phyloP scores from a whole-genome alignment of 2,888 invertebrate genomes.

The Bombylius discolor region DNA sequence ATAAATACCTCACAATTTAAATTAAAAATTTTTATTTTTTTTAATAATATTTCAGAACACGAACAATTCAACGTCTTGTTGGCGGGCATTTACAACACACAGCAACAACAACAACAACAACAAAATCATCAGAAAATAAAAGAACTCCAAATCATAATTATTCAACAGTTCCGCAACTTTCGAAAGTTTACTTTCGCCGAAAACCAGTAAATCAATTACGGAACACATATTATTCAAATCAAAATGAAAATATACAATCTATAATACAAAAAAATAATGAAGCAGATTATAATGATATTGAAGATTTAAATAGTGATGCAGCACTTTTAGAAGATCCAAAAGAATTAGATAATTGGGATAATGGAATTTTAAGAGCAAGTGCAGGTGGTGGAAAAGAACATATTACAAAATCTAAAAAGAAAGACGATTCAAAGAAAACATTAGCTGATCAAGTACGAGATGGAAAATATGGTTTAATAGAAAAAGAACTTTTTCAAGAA shows the following conservation, averaged over 20 bases:
- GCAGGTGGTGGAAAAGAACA: slow-evolving; percentile 52
- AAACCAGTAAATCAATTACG: slow-evolving; percentile 17
- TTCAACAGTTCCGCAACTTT: slow-evolving; percentile 17
- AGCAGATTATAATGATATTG: neutral
- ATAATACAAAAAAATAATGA: neutral
- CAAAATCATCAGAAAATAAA: no score
- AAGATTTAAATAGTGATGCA: slow-evolving; percentile 23
- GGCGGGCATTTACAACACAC: slow-evolving; percentile 49
- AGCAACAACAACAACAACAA: slow-evolving; percentile 4
- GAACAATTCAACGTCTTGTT: slow-evolving; percentile 52
- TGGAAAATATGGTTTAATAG: slow-evolving; percentile 79
- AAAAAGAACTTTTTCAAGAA: slow-evolving; percentile 64
- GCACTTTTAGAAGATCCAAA: slow-evolving; percentile 31
- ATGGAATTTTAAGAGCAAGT: slow-evolving; percentile 53
- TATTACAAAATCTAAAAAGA: slow-evolving; percentile 31
- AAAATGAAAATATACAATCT: no score
- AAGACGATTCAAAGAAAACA: slow-evolving; percentile 68
- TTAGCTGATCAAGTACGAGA: slow-evolving; percentile 81
- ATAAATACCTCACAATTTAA: no score
- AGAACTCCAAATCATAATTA: no score
- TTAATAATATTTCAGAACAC: slow-evolving; percentile 26
- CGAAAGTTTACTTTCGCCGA: slow-evolving; percentile 17
- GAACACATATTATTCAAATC: slow-evolving; percentile 14
- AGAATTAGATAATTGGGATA: slow-evolving; percentile 44
- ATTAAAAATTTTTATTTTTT: no score